Percentiles rank a stretch among this genome's conserved stretches.
phyloP scores from a whole-genome alignment of 2,113 vertebrate genomes.

The Boulengeromyrus knoepffleri region DNA sequence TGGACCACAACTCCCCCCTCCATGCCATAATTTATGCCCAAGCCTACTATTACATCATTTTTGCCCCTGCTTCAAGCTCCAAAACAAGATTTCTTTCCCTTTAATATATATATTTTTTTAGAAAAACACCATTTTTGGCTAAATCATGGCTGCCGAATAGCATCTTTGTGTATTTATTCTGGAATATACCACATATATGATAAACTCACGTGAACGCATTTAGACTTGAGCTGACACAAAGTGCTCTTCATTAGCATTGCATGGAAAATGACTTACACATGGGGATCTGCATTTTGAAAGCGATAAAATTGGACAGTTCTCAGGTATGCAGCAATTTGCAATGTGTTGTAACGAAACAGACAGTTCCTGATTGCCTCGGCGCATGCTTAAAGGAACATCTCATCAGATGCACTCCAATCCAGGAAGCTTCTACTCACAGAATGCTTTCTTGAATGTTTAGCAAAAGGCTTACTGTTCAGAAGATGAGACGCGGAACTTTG shows the following conservation, averaged over 20 bases:
- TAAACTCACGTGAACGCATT: neutral
- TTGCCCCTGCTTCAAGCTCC: neutral
- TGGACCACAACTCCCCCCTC: neutral
- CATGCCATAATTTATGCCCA: neutral
- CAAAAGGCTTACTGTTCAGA: neutral
- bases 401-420: neutral
- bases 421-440: neutral
- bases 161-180: neutral
- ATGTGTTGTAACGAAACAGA: neutral
- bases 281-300: neutral
- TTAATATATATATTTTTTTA: neutral
- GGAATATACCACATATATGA: neutral
- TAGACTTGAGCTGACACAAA: neutral
- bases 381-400: neutral
- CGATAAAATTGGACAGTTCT: neutral
- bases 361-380: neutral
- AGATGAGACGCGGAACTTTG: neutral
- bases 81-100: neutral
- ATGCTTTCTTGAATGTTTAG: neutral
- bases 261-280: neutral
- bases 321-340: neutral
- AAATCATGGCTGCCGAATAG: neutral
- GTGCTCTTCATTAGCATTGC: neutral
- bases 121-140: neutral
- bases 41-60: neutral